Percentiles rank a stretch among this genome's conserved stretches.
Evolutionary conservation across 1,140 invertebrate genomes (phyloP).

Genomic region (Drosophila rufa): DNA sequence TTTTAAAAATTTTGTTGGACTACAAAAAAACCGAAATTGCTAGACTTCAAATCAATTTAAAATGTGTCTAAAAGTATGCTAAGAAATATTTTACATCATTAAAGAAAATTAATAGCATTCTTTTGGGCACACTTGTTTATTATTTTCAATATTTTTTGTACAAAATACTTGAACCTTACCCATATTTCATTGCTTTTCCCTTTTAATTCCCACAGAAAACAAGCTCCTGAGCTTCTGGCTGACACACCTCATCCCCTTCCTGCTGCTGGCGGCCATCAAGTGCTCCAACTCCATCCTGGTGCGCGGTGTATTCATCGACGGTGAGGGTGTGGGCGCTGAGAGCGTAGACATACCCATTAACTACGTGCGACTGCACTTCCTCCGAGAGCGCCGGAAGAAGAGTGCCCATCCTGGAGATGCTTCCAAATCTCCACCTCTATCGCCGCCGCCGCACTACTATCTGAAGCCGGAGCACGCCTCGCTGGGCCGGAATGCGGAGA

Average conservation of each 20-base stretch:
- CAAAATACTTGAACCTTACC: too few species aligned
- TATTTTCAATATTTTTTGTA: too few species aligned
- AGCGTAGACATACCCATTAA: conserved; percentile 93
- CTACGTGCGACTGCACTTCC: conserved; percentile 91
- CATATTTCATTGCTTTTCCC: background rate
- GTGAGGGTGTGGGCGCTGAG: conserved; percentile 91
- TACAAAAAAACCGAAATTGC: too few species aligned
- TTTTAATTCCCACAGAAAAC: conserved; percentile 86
- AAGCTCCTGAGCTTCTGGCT: conserved; percentile 91
- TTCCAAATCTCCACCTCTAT: background rate
- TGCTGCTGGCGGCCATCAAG: conserved; percentile 92
- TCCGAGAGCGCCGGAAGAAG: conserved; percentile 88
- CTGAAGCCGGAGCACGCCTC: conserved; percentile 59
- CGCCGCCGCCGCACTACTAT: conserved; percentile 59
- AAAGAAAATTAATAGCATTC: too few species aligned
- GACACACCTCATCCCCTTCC: conserved; percentile 90
- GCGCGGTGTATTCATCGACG: conserved; percentile 93
- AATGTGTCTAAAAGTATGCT: background rate
- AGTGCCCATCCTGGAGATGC: background rate
- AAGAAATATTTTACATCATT: too few species aligned
- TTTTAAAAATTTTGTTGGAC: too few species aligned
- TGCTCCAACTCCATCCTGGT: conserved; percentile 94
- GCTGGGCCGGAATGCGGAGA: conserved; percentile 48
- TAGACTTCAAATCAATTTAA: background rate
- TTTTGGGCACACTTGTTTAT: too few species aligned